phyloP scores from a whole-genome alignment of 2,797 vertebrate genomes.

The Coccyzus lansbergi region DNA sequence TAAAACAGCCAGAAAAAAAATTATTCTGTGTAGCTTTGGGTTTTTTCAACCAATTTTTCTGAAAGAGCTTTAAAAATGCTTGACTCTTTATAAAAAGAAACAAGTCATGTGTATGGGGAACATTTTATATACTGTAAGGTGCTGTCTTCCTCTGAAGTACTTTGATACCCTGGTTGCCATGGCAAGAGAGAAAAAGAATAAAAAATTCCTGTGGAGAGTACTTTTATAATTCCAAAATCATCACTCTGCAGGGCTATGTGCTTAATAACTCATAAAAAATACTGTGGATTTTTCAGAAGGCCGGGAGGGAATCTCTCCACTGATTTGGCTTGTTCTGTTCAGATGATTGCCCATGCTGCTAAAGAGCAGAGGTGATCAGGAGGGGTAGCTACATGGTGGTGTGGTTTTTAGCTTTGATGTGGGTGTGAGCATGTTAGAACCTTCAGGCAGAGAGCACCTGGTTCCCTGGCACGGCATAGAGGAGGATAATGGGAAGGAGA shows the following conservation, averaged over 20 bases:
- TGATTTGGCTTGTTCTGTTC: background rate
- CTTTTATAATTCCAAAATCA: constrained; percentile 55
- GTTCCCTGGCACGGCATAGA: fast-evolving
- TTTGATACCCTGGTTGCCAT: constrained; percentile 52
- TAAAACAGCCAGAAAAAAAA: background rate
- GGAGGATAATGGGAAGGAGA: background rate
- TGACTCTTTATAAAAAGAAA: background rate
- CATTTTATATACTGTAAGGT: background rate
- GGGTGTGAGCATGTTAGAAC: background rate
- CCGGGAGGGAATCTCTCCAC: background rate
- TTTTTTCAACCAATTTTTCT: background rate
- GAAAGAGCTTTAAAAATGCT: constrained; percentile 18
- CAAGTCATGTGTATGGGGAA: constrained; percentile 4
- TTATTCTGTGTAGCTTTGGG: background rate
- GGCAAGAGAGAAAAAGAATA: constrained; percentile 45
- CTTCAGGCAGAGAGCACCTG: background rate
- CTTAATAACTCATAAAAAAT: constrained; percentile 47
- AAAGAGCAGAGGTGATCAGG: background rate
- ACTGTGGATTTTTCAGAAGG: background rate
- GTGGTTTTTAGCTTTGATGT: background rate
- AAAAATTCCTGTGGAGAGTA: constrained; percentile 54
- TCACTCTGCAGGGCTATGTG: constrained; percentile 30
- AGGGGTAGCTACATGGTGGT: background rate
- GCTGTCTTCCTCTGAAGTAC: constrained; percentile 23
- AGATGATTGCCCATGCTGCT: background rate